Conservation (phyloP, 2,888 invertebrate genomes). For the Eugnorisma glareosa region DNA sequence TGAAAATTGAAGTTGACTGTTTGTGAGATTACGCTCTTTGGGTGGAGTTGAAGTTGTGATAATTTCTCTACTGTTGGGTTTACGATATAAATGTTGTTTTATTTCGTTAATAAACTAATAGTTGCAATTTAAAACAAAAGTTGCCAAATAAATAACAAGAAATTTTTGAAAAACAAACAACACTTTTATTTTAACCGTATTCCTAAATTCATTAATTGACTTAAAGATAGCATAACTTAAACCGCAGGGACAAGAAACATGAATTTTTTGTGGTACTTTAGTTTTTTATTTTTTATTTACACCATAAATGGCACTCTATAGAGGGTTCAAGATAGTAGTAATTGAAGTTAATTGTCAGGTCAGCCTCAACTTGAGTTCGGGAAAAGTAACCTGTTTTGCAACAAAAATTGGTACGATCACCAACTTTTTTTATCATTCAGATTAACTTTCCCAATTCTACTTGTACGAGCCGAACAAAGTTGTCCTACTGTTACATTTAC, state of each 20-base stretch:
- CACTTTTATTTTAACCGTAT: not conserved
- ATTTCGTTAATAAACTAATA: not conserved
- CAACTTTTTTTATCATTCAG: not conserved
- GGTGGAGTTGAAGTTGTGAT: not conserved
- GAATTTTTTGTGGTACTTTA: not conserved
- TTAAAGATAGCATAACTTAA: not conserved
- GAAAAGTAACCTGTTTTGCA: not conserved
- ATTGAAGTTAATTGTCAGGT: not conserved
- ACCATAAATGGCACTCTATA: not conserved
- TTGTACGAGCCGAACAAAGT: conserved; percentile 10
- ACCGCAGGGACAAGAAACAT: not conserved
- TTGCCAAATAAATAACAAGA: not conserved
- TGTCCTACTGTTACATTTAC: conserved; percentile 32
- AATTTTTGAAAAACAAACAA: not conserved
- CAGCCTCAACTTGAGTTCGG: not conserved
- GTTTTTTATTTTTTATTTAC: not conserved
- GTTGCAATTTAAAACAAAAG: not conserved
- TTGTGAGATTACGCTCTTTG: not conserved
- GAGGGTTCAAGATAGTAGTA: not conserved
- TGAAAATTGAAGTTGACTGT: conserved; percentile 10
- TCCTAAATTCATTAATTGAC: not conserved
- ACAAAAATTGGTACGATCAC: not conserved
- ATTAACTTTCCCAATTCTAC: conserved; percentile 25
- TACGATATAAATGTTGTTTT: not conserved
- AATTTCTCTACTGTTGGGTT: not conserved